These are phyloP conservation scores for Sitophilus oryzae DNA, from an alignment of 1,140 invertebrate genomes.

Conservation along the genomic window DNA sequence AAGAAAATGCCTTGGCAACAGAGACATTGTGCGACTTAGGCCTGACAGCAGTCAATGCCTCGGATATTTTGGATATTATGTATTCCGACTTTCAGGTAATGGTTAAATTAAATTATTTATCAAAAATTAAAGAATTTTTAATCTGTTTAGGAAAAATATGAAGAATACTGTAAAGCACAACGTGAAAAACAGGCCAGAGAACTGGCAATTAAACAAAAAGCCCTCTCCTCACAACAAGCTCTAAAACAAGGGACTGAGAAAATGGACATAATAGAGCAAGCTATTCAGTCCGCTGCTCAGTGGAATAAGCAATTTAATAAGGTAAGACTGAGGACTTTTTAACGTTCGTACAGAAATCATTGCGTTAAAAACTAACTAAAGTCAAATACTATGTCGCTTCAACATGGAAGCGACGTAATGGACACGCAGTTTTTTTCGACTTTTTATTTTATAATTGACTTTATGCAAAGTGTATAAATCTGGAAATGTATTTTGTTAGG, in stretches of 20 bases:
- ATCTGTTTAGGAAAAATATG: conserved; percentile 67
- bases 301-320: conserved; percentile 87
- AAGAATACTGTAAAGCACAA: conserved; percentile 81
- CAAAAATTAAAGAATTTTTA: too few relatives aligned
- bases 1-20: conserved; percentile 73
- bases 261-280: conserved; percentile 75
- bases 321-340: too few relatives aligned
- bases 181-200: conserved; percentile 72
- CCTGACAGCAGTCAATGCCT: conserved; percentile 82
- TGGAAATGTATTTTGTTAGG: too few relatives aligned
- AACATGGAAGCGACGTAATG: too few relatives aligned
- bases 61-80: conserved; percentile 93
- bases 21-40: conserved; percentile 92
- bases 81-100: conserved; percentile 76
- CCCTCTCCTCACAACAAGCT: conserved; percentile 35
- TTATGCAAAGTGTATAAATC: too few relatives aligned
- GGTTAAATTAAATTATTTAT: neutral
- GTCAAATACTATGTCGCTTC: too few relatives aligned
- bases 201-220: conserved; percentile 63
- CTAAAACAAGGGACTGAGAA: conserved; percentile 42
- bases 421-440: too few relatives aligned
- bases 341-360: too few relatives aligned
- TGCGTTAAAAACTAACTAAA: too few relatives aligned
- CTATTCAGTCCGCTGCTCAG: conserved; percentile 76
- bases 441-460: too few relatives aligned